phyloP scores from a whole-genome alignment of 30 jellyfish, hydroid and myxozoan species.

The Nemopilema nomurai region DNA sequence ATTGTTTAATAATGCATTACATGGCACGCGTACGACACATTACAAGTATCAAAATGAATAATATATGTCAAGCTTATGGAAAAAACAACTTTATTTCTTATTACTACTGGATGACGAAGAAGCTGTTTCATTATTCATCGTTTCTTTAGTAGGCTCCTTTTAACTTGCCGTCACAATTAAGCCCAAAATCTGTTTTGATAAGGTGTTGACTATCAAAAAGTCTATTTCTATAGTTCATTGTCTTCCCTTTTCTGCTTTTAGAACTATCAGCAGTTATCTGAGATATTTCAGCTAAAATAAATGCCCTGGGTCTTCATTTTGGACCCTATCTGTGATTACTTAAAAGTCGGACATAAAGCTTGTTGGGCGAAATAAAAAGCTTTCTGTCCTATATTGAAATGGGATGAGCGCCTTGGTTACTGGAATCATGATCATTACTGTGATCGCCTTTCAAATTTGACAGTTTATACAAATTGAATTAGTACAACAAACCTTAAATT shows the following conservation, averaged over 20 bases:
- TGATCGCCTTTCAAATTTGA: neutral
- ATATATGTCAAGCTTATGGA: too few relatives aligned
- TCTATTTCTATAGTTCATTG: neutral
- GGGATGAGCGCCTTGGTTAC: neutral
- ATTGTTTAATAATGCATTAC: too few relatives aligned
- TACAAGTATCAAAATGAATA: too few relatives aligned
- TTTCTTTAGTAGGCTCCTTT: too few relatives aligned
- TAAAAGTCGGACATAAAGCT: neutral
- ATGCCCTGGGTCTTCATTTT: neutral
- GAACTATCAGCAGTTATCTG: neutral
- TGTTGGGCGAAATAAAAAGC: neutral
- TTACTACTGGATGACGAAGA: too few relatives aligned
- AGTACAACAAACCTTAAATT: neutral
- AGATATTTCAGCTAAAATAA: too few relatives aligned
- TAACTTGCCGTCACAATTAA: too few relatives aligned
- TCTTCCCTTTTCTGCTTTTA: neutral
- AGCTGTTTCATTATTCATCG: too few relatives aligned
- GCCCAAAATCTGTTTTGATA: too few relatives aligned
- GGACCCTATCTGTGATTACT: neutral
- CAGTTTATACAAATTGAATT: neutral
- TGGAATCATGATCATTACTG: neutral
- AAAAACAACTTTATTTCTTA: too few relatives aligned
- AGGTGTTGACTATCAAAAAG: neutral
- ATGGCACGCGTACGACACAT: too few relatives aligned
- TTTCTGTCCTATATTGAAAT: neutral